These are phyloP conservation scores for Archivesica marissinica DNA, from an alignment of 1,140 invertebrate species.

Conservation along the genomic window DNA sequence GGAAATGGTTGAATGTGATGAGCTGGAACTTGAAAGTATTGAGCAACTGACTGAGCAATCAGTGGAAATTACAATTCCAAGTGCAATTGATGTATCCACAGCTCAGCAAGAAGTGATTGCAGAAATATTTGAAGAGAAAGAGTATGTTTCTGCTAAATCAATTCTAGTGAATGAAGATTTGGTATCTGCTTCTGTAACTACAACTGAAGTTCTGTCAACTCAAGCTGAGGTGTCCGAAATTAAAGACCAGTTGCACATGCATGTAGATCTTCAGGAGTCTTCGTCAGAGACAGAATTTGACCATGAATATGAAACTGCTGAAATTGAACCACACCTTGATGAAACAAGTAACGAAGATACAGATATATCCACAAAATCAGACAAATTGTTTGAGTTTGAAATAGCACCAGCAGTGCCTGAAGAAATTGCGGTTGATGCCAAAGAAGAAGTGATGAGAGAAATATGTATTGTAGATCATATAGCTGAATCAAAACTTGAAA, in stretches of 20 bases:
- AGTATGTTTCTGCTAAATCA: slow-evolving; percentile 30
- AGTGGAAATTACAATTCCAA: neutral
- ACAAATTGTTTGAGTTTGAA: slow-evolving; percentile 12
- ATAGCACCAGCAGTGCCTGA: slow-evolving; percentile 2
- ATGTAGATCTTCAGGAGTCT: slow-evolving; percentile 1
- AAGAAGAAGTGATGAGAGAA: neutral
- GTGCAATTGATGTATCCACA: slow-evolving; percentile 5
- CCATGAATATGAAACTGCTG: neutral
- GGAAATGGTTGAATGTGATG: slow-evolving; percentile 42
- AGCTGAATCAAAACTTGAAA: neutral
- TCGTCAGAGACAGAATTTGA: neutral
- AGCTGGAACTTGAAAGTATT: slow-evolving; percentile 49
- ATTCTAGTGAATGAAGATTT: neutral
- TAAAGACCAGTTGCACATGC: neutral
- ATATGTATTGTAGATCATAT: neutral
- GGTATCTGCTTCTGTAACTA: slow-evolving; percentile 5
- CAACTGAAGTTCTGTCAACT: slow-evolving; percentile 22
- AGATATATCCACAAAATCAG: neutral
- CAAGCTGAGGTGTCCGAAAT: neutral
- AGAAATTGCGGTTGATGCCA: neutral
- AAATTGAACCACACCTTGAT: neutral
- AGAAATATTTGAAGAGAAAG: slow-evolving; percentile 50
- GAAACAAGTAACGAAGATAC: neutral
- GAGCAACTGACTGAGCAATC: slow-evolving; percentile 35
- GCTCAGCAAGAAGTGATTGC: slow-evolving; percentile 56